Evolutionary conservation across 2,797 vertebrate genomes (phyloP), one percentile per base, ranked within the genome.

Genomic region (Acomys russatus): DNA sequence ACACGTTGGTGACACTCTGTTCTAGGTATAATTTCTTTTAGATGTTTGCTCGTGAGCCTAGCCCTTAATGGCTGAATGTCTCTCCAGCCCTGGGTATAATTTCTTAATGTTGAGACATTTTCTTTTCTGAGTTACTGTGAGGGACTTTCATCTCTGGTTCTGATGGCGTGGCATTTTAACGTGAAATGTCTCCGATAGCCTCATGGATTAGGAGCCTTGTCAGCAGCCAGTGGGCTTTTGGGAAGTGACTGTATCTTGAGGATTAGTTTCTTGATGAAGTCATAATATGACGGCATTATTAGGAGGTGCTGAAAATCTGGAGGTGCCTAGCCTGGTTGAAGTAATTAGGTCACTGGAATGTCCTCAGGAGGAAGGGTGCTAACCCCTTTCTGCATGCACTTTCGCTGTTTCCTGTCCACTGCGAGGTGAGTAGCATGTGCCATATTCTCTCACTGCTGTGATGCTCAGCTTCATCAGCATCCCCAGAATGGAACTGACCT

Each of bases 101-200:
- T 18, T 59, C 18, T n/a, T 82, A 79, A 70, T 76, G 28, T 66
- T 66, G 85, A 90, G 86, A 87, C 6, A 33, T 90, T 90, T 93
- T 6, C 4, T 51, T 83, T 80, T 83, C 80, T 61, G 64, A 71
- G 18, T 89, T 83, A 15, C n/a, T 92, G 35, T 35, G 18, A 70
- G 70, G 51, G 70, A 12, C 14, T 66, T 30, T 49, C 5, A 54
- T 30, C 38, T 49, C 54, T 59, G 6, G 0, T 78, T 88, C 49
- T 49, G 38, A 44, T 38, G 12, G 23, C 20, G 49, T 12, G 54
- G 11, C 54, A 11, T 61, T 90, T 66, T 33, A 78, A 66, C 35
- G 51, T 89, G 56, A 23, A 51, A 77, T 77, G 71, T 25, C 38
- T 78, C 38, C 61, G 49, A 12, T 77, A 8, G 1, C 18, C 23